Percentiles rank a stretch among this genome's conserved stretches.
phyloP scores from a whole-genome alignment of 2,888 invertebrate genomes.

The Hyalella azteca region DNA sequence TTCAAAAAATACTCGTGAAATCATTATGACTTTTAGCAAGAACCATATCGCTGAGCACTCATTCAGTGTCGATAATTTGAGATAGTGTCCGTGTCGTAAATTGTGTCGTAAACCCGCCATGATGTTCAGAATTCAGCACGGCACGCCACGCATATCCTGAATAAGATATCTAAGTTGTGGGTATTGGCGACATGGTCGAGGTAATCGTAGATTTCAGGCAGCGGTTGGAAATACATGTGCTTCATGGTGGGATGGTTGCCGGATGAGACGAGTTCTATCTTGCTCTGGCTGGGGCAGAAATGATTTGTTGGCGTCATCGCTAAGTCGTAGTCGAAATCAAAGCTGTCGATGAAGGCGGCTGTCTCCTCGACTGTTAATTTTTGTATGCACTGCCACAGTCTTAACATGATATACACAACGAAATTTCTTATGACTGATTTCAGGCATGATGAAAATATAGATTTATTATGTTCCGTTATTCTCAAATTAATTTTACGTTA shows the following conservation, averaged over 20 bases:
- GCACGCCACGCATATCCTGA: neutral
- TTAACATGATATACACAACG: no score
- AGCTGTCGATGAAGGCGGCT: neutral
- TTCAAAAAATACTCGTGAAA: no score
- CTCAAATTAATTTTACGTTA: no score
- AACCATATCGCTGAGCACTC: no score
- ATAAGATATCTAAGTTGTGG: neutral
- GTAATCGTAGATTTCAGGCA: neutral
- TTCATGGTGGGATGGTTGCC: neutral
- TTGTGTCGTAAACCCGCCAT: no score
- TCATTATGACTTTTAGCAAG: no score
- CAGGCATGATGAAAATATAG: no score
- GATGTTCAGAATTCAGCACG: neutral
- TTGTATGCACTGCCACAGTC: no score
- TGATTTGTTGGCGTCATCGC: slow-evolving; percentile 1
- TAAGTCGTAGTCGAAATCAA: slow-evolving; percentile 8
- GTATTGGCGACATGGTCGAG: neutral
- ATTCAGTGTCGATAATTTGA: no score
- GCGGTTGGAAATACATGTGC: neutral
- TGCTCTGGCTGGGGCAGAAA: neutral
- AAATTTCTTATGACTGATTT: no score
- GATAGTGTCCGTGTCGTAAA: no score
- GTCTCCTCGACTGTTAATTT: neutral
- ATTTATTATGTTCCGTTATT: no score
- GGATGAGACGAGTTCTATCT: neutral